These are phyloP conservation scores for Drosophila prostipennis DNA, from an alignment of 2,888 invertebrate genomes.

Conservation along the genomic window DNA sequence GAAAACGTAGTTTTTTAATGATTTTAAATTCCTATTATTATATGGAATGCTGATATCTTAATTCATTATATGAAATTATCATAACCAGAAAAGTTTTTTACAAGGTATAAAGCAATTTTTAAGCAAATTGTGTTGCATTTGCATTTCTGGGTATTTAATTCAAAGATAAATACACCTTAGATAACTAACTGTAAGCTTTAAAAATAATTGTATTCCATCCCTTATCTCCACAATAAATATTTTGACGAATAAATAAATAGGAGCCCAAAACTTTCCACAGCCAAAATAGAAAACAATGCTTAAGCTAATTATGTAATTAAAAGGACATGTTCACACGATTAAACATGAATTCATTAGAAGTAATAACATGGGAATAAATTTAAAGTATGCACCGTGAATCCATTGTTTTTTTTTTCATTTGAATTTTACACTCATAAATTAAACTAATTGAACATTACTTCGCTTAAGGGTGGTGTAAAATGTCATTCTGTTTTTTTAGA, in stretches of 20 bases:
- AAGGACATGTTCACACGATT: not conserved
- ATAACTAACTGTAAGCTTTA: not conserved
- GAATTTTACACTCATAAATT: constrained; percentile 7
- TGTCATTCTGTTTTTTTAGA: constrained; percentile 5
- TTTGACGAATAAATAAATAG: not conserved
- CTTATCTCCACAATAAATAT: not conserved
- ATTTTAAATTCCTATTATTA: too few relatives aligned
- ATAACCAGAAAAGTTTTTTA: not conserved
- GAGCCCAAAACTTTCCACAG: not conserved
- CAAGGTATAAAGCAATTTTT: not conserved
- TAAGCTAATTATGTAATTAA: not conserved
- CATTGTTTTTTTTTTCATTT: not conserved
- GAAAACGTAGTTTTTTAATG: not conserved
- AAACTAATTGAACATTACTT: constrained; percentile 6
- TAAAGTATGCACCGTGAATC: not conserved
- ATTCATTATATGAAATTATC: not conserved
- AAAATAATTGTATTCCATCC: not conserved
- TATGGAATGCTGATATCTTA: too few relatives aligned
- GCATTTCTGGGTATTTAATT: not conserved
- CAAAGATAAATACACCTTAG: not conserved
- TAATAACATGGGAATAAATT: not conserved
- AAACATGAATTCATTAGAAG: not conserved
- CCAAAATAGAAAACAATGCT: not conserved
- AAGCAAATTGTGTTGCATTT: not conserved
- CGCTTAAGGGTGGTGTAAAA: constrained; percentile 9